phyloP scores from a whole-genome alignment of 2,888 invertebrate genomes.

The Phaedon cochleariae region DNA sequence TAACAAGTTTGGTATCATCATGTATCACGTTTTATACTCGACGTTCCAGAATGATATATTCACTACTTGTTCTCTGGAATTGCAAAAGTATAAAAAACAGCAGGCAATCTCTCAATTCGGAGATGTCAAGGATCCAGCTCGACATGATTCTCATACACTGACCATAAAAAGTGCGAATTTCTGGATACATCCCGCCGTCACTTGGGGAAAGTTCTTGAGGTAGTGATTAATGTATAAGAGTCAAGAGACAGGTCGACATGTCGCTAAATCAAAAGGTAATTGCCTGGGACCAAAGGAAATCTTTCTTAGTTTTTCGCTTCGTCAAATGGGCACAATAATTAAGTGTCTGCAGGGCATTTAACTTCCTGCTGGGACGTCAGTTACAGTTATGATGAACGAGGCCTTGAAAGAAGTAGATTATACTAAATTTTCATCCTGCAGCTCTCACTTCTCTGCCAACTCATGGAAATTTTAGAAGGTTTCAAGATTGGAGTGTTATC shows the following conservation, averaged over 20 bases:
- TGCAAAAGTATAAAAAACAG: neutral
- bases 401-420: conserved; percentile 23
- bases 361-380: conserved; percentile 49
- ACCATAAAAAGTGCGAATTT: neutral
- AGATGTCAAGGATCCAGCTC: neutral
- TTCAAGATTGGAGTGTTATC: neutral
- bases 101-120: neutral
- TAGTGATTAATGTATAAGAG: conserved; percentile 32
- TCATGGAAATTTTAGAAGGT: neutral
- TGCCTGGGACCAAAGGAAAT: conserved; percentile 35
- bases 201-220: no score
- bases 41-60: no score
- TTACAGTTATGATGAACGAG: conserved; percentile 48
- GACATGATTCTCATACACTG: neutral
- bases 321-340: conserved; percentile 44
- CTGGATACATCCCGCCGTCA: no score
- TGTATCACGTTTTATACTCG: no score
- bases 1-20: no score
- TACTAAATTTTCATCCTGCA: neutral
- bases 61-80: neutral
- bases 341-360: conserved; percentile 52
- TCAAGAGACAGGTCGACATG: conserved; percentile 25
- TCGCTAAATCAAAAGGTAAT: conserved; percentile 35
- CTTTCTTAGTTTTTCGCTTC: conserved; percentile 36
- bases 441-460: neutral